Percentiles rank a stretch among this genome's conserved stretches.
Conservation (phyloP, 2,888 invertebrate genomes). For the Silvanus unidentatus region DNA sequence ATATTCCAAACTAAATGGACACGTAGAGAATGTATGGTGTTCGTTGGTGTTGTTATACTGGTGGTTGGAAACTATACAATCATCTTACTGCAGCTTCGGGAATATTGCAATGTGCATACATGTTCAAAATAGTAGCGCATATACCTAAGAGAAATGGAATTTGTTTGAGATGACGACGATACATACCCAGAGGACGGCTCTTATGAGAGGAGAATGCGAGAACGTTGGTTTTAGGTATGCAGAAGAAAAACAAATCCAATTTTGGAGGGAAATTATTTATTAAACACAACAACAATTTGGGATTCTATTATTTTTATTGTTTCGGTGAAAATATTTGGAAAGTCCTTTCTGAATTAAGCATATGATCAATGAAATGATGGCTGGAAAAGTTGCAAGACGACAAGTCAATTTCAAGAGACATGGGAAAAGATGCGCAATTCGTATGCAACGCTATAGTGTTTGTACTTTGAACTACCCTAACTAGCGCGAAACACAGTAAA, state of each 20-base stretch:
- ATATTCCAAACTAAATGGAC: conserved; percentile 28
- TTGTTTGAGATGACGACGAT: neutral
- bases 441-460: conserved; percentile 34
- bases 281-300: too few species aligned
- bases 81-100: conserved; percentile 9
- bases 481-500: conserved; percentile 26
- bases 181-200: neutral
- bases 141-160: neutral
- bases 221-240: too few species aligned
- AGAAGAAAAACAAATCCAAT: too few species aligned
- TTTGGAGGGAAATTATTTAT: too few species aligned
- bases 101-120: neutral
- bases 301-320: conserved; percentile 1
- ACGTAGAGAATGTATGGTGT: conserved; percentile 25
- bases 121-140: too few species aligned
- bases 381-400: conserved; percentile 11
- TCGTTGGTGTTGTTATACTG: conserved; percentile 10
- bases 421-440: conserved; percentile 30
- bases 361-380: neutral
- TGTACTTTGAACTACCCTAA: conserved; percentile 29
- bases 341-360: neutral
- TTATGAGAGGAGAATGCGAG: too few species aligned
- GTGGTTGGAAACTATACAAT: conserved; percentile 12
- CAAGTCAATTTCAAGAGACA: conserved; percentile 17
- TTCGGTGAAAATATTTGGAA: neutral